A percentile compares a stretch with the other conserved stretches of the same genome.
These are phyloP conservation scores for Pangasius sanitwongsei DNA, from an alignment of 2,797 vertebrate genomes.

Conservation along the genomic window DNA sequence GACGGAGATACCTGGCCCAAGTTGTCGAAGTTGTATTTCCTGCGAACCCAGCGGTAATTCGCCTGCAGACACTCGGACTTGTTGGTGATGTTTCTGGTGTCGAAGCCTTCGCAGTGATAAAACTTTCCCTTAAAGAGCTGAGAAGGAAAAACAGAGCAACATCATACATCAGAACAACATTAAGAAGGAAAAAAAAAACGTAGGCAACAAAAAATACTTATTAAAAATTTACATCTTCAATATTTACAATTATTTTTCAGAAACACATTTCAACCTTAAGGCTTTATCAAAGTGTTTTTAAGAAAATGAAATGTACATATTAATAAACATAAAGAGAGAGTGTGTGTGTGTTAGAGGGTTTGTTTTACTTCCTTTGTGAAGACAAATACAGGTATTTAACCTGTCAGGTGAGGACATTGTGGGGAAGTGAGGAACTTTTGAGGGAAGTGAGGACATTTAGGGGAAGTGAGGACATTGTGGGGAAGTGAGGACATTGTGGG, in stretches of 20 bases:
- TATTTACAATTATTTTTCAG: neutral
- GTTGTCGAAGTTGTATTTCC: conserved; percentile 98
- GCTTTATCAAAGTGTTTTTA: neutral
- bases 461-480: neutral
- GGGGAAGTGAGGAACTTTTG: neutral
- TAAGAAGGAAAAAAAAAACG: neutral
- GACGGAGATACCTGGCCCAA: conserved; percentile 84
- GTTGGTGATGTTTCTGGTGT: conserved; percentile 89
- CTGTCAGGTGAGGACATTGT: neutral
- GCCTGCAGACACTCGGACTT: conserved; percentile 83
- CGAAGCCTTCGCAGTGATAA: conserved; percentile 87
- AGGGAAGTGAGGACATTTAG: neutral
- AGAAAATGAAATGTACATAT: neutral
- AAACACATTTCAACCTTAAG: neutral
- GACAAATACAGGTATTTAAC: neutral
- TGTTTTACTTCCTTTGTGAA: neutral
- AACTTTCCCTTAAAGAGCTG: conserved; percentile 98
- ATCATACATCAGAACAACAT: neutral
- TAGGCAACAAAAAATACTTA: neutral
- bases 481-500: neutral
- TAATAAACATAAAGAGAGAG: neutral
- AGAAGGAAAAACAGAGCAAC: neutral
- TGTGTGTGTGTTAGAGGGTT: neutral
- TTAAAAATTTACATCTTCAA: neutral
- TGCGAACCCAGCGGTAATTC: conserved; percentile 84